These are phyloP conservation scores for Pinctada fucata DNA, from an alignment of 2,888 invertebrate species.

Conservation along the genomic window DNA sequence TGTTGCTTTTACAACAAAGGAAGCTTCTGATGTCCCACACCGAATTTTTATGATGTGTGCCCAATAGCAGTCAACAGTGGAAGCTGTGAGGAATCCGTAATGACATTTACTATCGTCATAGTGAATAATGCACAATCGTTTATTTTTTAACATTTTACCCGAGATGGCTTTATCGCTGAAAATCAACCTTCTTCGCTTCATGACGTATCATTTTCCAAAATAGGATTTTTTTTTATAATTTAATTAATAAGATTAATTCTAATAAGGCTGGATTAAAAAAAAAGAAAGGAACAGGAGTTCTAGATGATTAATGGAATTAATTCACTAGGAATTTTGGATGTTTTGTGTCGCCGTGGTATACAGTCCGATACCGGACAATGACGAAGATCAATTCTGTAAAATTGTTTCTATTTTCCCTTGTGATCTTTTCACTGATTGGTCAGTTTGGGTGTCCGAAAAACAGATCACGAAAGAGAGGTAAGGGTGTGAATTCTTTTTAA, in stretches of 20 bases:
- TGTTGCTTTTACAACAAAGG: slow-evolving; percentile 22
- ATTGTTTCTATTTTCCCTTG: background rate
- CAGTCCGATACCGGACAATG: background rate
- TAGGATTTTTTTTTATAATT: slow-evolving; percentile 5
- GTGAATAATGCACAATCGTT: slow-evolving; percentile 8
- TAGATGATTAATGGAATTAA: background rate
- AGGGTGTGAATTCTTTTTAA: background rate
- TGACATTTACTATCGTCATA: slow-evolving; percentile 9
- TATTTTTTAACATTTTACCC: slow-evolving; percentile 23
- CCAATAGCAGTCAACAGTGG: background rate
- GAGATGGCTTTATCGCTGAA: slow-evolving; percentile 27
- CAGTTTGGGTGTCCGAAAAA: background rate
- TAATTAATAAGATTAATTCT: slow-evolving; percentile 3
- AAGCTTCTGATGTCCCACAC: slow-evolving; percentile 4
- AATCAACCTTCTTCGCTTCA: background rate
- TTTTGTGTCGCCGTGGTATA: background rate
- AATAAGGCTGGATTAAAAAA: background rate
- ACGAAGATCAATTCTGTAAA: background rate
- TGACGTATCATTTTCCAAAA: slow-evolving; percentile 15
- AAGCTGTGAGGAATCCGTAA: background rate
- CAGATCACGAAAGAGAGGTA: background rate
- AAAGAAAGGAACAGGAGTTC: no score
- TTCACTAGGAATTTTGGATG: background rate
- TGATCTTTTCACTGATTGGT: background rate
- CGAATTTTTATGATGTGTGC: background rate